Evolutionary conservation across 2,113 vertebrate species (phyloP), one percentile per base, ranked within the genome.

Genomic region (Cyrtonyx montezumae): DNA sequence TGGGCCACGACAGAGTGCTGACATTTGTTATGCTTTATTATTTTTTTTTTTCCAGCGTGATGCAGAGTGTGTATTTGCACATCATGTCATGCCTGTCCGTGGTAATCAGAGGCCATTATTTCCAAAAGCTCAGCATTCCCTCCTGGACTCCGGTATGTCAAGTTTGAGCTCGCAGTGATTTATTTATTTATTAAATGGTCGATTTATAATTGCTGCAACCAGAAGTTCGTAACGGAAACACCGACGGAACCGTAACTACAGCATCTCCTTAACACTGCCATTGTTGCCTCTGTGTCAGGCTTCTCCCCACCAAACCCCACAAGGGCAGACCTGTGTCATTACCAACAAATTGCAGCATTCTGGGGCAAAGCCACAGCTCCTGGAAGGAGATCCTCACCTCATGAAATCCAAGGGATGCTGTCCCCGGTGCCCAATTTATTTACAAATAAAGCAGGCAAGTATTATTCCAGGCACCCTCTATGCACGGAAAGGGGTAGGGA

Each of bases 51-150:
- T 22, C 90, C 76, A 70, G 68, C 6, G 46, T 68, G 70, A 63
- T 83, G 83, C 43, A 79, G 81, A 90, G 71, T 12, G 53, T 85
- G 80, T 79, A 85, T 94, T 95, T 95, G 93, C 91, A 94, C 93
- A 94, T 92, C 95, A 80, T 88, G 91, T 93, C 94, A 94, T 94
- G 94, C 91, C 65, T 95, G 93, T 92, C 93, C 82, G 19, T 78
- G 89, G 91, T 94, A 96, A 96, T 96, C 96, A 95, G 82, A 91
- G 95, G 75, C 87, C 89, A 94, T 94, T 96, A 91, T 92, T 94
- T 94, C 93, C 84, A 83, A 96, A 96, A 91, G 95, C 93, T 94
- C 79, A 78, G 83, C 87, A 95, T 91, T 94, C 96, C 95, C 95
- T 95, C 91, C 95, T 91, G 96, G 87, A 92, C 69, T 80, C 53